Evolutionary conservation across 2,888 invertebrate species (phyloP).

Genomic region (Erynnis tages): DNA sequence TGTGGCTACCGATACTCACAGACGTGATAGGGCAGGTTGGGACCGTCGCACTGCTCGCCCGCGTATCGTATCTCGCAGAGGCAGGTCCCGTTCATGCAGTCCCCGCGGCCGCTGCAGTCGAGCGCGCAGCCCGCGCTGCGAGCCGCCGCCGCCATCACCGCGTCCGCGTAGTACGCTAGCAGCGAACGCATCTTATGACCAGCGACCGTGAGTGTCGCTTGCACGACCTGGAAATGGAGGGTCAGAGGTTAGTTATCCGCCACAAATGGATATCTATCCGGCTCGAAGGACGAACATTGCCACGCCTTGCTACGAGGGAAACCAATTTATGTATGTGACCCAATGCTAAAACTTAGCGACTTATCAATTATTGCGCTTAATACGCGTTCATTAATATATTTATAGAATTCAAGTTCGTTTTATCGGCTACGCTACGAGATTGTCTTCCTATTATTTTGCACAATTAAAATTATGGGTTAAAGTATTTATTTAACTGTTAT

Average conservation of each 20-base stretch:
- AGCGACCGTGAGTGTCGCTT: conserved; percentile 59
- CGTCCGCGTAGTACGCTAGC: conserved; percentile 75
- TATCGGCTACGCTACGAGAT: no score
- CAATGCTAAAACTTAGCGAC: no score
- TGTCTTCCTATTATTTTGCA: no score
- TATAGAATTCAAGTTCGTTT: no score
- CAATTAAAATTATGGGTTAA: no score
- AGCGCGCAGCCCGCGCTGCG: conserved; percentile 83
- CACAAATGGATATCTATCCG: no score
- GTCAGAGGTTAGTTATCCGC: conserved; percentile 6
- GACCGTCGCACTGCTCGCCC: conserved; percentile 91
- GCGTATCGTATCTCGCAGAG: conserved; percentile 94
- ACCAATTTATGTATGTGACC: no score
- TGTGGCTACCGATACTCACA: no score
- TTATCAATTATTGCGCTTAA: no score
- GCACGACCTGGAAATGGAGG: conserved; percentile 44
- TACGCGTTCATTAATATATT: no score
- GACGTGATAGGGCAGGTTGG: conserved; percentile 90
- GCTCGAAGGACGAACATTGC: conserved; percentile 3
- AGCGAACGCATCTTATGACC: conserved; percentile 69
- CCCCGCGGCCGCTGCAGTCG: conserved; percentile 94
- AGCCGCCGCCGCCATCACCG: conserved; percentile 67
- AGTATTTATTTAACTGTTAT: no score
- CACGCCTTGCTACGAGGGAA: no score
- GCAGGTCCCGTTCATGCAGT: conserved; percentile 95